A percentile compares a stretch with the other conserved stretches of the same genome.
Conservation (phyloP, 1,140 invertebrate species). For the Lordiphosa collinella region DNA sequence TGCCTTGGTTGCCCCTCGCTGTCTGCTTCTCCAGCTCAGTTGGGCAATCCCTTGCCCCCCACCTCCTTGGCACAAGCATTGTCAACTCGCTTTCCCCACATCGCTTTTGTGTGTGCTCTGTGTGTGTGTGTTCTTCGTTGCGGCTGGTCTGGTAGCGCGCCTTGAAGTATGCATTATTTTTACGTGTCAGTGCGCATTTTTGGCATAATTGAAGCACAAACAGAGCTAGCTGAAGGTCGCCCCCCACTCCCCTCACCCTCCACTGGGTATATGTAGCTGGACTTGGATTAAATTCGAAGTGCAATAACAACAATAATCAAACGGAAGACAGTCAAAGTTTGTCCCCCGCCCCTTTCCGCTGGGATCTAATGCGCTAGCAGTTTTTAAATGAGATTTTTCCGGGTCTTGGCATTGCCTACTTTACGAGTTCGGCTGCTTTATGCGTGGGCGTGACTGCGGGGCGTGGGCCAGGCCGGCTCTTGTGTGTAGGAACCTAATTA, state of each 20-base stretch:
- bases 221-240: conserved; percentile 37
- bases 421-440: conserved; percentile 33
- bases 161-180: conserved; percentile 77
- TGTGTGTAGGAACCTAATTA: conserved; percentile 70
- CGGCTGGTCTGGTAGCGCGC: conserved; percentile 48
- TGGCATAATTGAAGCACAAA: conserved; percentile 76
- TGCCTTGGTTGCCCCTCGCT: conserved; percentile 40
- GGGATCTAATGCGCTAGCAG: conserved; percentile 25
- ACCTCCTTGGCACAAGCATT: background rate
- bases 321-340: conserved; percentile 27
- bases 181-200: conserved; percentile 77
- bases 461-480: conserved; percentile 41
- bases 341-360: background rate
- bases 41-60: background rate
- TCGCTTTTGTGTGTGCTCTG: conserved; percentile 8
- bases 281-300: conserved; percentile 46
- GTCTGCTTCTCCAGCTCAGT: conserved; percentile 16
- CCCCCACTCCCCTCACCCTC: background rate
- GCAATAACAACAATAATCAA: too few relatives aligned
- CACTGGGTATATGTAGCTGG: conserved; percentile 43
- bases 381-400: conserved; percentile 61
- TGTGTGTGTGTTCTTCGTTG: conserved; percentile 21
- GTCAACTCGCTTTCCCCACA: conserved; percentile 4
- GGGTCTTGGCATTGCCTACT: conserved; percentile 10
- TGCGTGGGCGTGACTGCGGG: conserved; percentile 3